These are phyloP conservation scores for Columbina picui DNA, from an alignment of 2,113 vertebrate genomes.

Conservation along the genomic window DNA sequence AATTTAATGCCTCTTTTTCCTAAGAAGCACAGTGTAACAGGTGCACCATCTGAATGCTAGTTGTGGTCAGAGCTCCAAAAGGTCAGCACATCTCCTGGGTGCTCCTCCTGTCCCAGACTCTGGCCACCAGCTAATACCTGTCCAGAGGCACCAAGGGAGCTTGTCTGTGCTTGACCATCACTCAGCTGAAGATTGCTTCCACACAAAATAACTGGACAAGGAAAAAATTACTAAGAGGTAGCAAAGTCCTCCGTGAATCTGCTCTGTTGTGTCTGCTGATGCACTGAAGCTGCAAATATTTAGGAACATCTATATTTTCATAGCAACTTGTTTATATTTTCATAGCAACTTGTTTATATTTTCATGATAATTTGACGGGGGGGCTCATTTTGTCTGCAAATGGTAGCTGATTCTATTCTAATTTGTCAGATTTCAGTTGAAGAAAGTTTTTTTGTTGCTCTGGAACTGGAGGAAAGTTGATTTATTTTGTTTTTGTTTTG, in stretches of 20 bases:
- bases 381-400: background rate
- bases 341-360: background rate
- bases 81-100: background rate
- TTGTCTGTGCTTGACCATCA: background rate
- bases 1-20: background rate
- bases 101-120: background rate
- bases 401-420: background rate
- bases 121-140: accelerated
- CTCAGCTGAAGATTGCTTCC: background rate
- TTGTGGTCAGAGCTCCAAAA: background rate
- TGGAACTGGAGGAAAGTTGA: background rate
- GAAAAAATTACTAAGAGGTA: no score
- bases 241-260: background rate
- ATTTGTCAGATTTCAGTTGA: background rate
- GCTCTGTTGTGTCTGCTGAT: background rate
- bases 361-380: background rate
- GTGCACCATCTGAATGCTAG: background rate
- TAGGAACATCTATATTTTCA: background rate
- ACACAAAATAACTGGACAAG: no score
- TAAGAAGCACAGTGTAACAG: background rate
- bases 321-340: background rate
- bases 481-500: background rate
- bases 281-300: background rate
- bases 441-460: background rate
- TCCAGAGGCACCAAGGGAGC: background rate